A percentile compares a stretch with the other conserved stretches of the same genome.
phyloP scores from a whole-genome alignment of 2,113 vertebrate genomes.

The Nymphicus hollandicus region DNA sequence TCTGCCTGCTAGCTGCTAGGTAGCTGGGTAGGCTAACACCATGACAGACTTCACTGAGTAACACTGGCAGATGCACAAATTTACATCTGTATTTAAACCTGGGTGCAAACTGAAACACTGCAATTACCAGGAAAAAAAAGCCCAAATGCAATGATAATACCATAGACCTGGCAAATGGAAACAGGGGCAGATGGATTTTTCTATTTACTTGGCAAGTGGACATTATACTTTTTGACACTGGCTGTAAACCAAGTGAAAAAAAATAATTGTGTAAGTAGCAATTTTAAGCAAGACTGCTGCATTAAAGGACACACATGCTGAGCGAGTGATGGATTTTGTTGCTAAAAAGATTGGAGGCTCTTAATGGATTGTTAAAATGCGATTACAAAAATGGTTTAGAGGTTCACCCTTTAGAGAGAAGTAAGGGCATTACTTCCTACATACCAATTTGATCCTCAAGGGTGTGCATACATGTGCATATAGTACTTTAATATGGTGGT shows the following conservation, averaged over 20 bases:
- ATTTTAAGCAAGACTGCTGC: conserved; percentile 32
- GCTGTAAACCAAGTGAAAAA: conserved; percentile 9
- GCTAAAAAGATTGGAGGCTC: not conserved
- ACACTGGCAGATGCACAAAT: not conserved
- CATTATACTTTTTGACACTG: not conserved
- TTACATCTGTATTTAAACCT: not conserved
- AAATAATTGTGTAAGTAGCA: not conserved
- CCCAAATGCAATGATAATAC: not conserved
- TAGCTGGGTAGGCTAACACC: not conserved
- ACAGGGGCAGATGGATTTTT: not conserved
- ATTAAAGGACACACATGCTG: conserved; percentile 26
- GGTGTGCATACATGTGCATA: not conserved
- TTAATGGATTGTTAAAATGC: conserved; percentile 40
- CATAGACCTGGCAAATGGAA: not conserved
- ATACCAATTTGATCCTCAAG: not conserved
- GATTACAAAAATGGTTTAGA: not conserved
- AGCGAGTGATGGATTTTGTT: conserved; percentile 41
- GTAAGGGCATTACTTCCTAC: not conserved
- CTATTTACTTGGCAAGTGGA: conserved; percentile 3
- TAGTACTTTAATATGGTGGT: not conserved
- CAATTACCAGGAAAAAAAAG: not conserved
- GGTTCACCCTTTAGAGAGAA: not conserved
- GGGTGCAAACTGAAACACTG: not conserved
- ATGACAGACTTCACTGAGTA: not conserved
- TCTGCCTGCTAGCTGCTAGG: not conserved